Percentiles rank a stretch among this genome's conserved stretches.
Conservation (phyloP, 1,140 invertebrate genomes). For the Micrasema longulum region DNA sequence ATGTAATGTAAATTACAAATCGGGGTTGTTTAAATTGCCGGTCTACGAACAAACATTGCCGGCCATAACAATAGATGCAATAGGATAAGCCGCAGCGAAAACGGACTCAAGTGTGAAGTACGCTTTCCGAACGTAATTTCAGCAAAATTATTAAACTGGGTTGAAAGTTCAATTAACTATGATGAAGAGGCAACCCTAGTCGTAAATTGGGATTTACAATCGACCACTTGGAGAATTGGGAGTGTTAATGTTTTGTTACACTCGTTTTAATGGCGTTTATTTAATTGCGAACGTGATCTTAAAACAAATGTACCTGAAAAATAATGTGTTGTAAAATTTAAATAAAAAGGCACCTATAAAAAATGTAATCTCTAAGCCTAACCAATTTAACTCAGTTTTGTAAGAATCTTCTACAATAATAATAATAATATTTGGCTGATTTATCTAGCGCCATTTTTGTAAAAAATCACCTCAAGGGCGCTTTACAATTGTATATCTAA, state of each 20-base stretch:
- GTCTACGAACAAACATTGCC: constrained; percentile 32
- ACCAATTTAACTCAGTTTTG: no score
- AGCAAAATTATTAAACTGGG: constrained; percentile 53
- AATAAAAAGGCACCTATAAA: no score
- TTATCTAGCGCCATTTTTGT: no score
- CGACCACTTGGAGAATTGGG: constrained; percentile 20
- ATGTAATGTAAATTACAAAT: no score
- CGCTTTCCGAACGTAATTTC: constrained; percentile 53
- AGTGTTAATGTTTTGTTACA: constrained; percentile 25
- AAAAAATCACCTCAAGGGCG: no score
- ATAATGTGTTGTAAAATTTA: background rate
- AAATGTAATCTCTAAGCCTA: background rate
- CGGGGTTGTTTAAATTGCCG: constrained; percentile 20
- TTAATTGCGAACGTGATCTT: background rate
- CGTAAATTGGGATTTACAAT: constrained; percentile 21
- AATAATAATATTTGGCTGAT: no score
- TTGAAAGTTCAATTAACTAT: constrained; percentile 54
- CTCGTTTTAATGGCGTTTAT: background rate
- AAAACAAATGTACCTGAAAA: no score
- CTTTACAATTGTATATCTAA: no score
- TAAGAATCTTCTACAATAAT: no score
- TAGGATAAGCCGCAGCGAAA: constrained; percentile 51
- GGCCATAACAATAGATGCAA: constrained; percentile 54
- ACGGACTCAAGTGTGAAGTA: constrained; percentile 50
- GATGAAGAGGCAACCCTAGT: constrained; percentile 14